phyloP scores from a whole-genome alignment of 1,140 invertebrate species.

The Nasonia longicornis region DNA sequence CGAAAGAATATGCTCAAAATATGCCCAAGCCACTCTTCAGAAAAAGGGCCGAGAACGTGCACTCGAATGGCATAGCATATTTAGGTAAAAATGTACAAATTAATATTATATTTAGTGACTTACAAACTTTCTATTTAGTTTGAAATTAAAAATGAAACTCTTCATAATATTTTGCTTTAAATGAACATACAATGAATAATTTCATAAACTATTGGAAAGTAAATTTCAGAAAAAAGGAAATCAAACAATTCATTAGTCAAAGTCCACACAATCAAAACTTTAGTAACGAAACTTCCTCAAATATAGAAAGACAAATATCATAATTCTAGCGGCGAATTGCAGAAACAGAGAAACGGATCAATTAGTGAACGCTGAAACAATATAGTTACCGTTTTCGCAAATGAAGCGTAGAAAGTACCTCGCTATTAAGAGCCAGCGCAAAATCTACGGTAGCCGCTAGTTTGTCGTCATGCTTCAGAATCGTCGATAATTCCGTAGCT shows the following conservation, averaged over 20 bases:
- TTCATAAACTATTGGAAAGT: neutral
- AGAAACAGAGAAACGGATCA: neutral
- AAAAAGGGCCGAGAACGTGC: slow-evolving; percentile 60
- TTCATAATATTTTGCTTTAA: too few relatives aligned
- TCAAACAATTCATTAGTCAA: neutral
- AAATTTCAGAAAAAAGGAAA: neutral
- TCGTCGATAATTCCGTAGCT: slow-evolving; percentile 3
- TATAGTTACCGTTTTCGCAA: slow-evolving; percentile 7
- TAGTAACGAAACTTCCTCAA: neutral
- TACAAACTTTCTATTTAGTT: too few relatives aligned
- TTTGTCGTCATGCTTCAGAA: neutral
- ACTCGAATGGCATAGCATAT: slow-evolving; percentile 75
- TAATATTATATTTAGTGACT: neutral
- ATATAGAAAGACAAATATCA: neutral
- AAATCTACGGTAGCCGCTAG: neutral
- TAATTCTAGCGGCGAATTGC: neutral
- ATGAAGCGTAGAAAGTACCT: slow-evolving; percentile 23
- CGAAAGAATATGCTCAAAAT: slow-evolving; percentile 76
- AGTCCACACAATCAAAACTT: neutral
- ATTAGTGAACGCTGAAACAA: neutral
- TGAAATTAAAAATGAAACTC: too few relatives aligned
- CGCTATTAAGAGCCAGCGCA: neutral
- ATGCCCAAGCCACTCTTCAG: slow-evolving; percentile 70
- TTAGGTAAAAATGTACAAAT: slow-evolving; percentile 70
- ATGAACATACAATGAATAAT: neutral